Evolutionary conservation across 2,113 vertebrate species (phyloP).

Genomic region (Mionectes macconnelli): DNA sequence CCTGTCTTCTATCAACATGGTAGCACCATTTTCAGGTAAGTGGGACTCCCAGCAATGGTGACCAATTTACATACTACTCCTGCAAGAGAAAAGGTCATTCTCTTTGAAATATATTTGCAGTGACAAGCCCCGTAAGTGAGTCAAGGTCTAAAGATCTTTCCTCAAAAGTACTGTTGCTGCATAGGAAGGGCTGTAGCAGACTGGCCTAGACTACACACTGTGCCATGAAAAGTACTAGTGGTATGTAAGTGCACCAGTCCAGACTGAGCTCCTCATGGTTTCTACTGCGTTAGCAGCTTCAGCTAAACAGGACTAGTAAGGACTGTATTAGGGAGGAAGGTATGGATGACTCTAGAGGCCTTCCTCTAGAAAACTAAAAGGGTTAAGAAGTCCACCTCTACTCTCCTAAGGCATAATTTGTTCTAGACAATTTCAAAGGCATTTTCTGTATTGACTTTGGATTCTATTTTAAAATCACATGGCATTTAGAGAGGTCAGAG

Average conservation of each 20-base stretch:
- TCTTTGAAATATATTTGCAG: background rate
- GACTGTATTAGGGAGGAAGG: background rate
- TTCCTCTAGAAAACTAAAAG: background rate
- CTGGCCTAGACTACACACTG: background rate
- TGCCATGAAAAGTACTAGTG: background rate
- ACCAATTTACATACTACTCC: background rate
- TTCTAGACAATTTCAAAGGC: constrained; percentile 8
- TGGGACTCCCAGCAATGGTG: background rate
- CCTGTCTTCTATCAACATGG: background rate
- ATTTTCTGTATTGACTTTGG: constrained; percentile 39
- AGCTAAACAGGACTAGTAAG: background rate
- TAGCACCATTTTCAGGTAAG: background rate
- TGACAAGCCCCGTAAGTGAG: rapidly evolving
- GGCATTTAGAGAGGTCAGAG: constrained; percentile 23
- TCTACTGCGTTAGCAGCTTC: background rate
- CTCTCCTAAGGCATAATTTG: background rate
- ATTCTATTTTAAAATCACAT: constrained; percentile 1
- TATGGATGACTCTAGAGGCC: background rate
- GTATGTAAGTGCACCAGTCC: background rate
- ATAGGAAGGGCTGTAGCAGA: background rate
- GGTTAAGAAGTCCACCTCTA: background rate
- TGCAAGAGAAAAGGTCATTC: background rate
- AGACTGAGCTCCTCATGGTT: rapidly evolving
- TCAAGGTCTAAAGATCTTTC: background rate
- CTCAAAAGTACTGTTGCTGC: background rate